A percentile compares a stretch with the other conserved stretches of the same genome.
phyloP scores from a whole-genome alignment of 1,140 invertebrate species.

The Scaptodrosophila lebanonensis region DNA sequence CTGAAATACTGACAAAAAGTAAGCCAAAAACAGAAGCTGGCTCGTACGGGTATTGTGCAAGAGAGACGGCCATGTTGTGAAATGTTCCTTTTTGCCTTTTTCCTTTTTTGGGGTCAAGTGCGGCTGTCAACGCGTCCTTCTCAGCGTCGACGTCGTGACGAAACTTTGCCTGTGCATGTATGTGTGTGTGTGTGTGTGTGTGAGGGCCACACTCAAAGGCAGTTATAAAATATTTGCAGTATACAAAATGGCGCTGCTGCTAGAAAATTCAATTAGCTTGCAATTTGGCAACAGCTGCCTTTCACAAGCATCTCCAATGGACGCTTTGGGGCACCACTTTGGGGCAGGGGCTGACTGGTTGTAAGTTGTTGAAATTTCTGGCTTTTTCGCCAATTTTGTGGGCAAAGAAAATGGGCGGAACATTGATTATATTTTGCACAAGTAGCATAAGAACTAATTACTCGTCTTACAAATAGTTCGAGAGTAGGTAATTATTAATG shows the following conservation, averaged over 20 bases:
- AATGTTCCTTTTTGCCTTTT: slow-evolving; percentile 17
- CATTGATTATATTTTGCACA: too few species aligned
- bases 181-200: slow-evolving; percentile 4
- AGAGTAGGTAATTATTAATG: too few species aligned
- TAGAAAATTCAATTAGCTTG: slow-evolving; percentile 68
- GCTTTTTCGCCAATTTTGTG: too few species aligned
- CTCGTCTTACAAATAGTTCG: too few species aligned
- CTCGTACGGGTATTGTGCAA: neutral
- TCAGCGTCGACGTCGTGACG: too few species aligned
- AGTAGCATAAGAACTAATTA: too few species aligned
- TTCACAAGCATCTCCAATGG: slow-evolving; percentile 40
- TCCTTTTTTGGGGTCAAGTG: slow-evolving; percentile 50
- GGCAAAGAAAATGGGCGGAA: too few species aligned
- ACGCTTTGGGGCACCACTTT: neutral
- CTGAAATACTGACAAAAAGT: slow-evolving; percentile 11
- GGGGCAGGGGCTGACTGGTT: neutral
- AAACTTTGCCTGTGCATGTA: slow-evolving; percentile 2
- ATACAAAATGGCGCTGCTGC: slow-evolving; percentile 69
- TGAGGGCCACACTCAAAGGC: slow-evolving; percentile 38
- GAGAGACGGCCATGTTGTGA: neutral
- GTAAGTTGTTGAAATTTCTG: too few species aligned
- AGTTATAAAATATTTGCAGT: slow-evolving; percentile 68
- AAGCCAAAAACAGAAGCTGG: slow-evolving; percentile 7
- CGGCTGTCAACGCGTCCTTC: slow-evolving; percentile 55
- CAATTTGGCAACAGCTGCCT: slow-evolving; percentile 68